Base-by-base conservation (phyloP, 1,140 invertebrate genomes). In the Diorhabda sublineata region DNA sequence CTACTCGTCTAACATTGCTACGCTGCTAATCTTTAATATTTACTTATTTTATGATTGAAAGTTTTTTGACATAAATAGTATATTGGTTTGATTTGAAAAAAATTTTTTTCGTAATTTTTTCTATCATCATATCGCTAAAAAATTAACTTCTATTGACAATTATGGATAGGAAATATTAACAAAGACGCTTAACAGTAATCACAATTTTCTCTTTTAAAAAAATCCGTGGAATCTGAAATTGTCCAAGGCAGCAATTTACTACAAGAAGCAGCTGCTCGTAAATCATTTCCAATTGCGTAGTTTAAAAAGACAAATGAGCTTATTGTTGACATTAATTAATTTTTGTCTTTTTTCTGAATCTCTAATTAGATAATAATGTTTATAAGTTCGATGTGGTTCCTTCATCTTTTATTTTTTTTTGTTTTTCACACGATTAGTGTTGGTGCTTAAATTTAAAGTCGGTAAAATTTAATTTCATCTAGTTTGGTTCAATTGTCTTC, bases 191-290 rank as follows among this genome's bases (percentile, higher is more conserved):
- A 8, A 52, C 47, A 8, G 6, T 52, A 52, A 52, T n/a, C 47
- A 52, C 47, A 52, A n/a, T 52, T 52, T 52, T 52, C 47, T 52
- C 47, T 52, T 52, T 52, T 52, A 6, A 8, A 52, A 52, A 52
- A 52, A 52, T 52, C 47, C 47, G 47, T 52, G 47, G 47, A 52
- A 52, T 52, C 47, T 52, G 47, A 52, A 52, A 52, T 52, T 52
- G 47, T 6, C 47, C 47, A 3, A 52, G 47, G n/a, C n/a, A n/a
- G 47, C 47, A 52, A 52, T 52, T 52, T 52, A 52, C 47, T 52
- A 52, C 47, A 4, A 52, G 47, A 6, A 52, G n/a, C 47, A 52
- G 47, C 47, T 52, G 47, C 47, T 52, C 2, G 47, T 52, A 52
- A 52, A 52, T 52, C 47, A 52, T 52, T 52, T 52, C 47, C 47